Evolutionary conservation across 2,797 vertebrate genomes (phyloP), one percentile per base, ranked within the genome.

Genomic region (Lepus townsendii): DNA sequence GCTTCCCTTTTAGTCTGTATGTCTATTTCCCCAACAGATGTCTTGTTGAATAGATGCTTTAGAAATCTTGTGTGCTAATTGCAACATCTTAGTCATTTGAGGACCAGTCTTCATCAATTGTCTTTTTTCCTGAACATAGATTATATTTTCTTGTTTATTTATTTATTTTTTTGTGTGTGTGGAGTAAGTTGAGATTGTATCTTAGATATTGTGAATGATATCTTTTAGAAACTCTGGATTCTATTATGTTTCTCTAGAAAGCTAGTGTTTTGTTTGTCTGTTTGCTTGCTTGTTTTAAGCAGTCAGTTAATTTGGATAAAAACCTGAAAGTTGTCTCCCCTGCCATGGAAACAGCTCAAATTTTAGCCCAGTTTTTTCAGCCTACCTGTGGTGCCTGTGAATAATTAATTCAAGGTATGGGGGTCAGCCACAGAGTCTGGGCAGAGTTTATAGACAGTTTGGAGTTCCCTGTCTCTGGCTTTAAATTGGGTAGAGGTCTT

Each of bases 61-160:
- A 71, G 86, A 90, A 62, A 35, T 69, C 24, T 77, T 26, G 13
- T 68, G n/a, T 73, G 52, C 72, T 79, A 87, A 86, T 71, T 78
- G n/a, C 42, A 66, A 65, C n/a, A 38, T 63, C 62, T 52, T 60
- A 20, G 42, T 78, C 65, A 42, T 66, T 62, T 87, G 50, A 38
- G 24, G 13, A 60, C 19, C n/a, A 35, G 8, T 91, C 42, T 76
- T 87, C 20, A 87, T 54, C 63, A 3, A 50, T 54, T 60, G 68
- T 38, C 65, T 65, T 83, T 86, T 47, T 32, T 65, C n/a, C n/a
- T 20, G 20, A 80, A 12, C 27, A 72, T 42, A 20, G 27, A 5
- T 62, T 87, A 11, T 73, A 47, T 47, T 47, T 47, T 47, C 42
- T 47, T 47, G 42, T 92, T 84, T 92, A 20, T 30, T 50, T 19